These are phyloP conservation scores for Pterocles orientalis DNA, from an alignment of 2,113 vertebrate species.

Conservation along the genomic window DNA sequence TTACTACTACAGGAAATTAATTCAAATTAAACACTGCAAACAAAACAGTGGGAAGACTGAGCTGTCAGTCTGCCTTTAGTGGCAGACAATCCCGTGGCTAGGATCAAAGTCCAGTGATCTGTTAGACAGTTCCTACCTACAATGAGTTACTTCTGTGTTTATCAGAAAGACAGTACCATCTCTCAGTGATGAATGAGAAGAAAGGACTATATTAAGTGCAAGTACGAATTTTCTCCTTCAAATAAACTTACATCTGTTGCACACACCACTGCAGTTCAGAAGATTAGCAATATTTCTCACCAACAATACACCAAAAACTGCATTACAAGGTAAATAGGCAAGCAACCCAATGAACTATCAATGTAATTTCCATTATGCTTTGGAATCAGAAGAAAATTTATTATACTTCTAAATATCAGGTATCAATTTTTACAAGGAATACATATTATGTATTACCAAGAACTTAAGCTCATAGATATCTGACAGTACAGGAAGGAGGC, in stretches of 20 bases:
- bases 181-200: neutral
- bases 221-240: neutral
- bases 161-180: neutral
- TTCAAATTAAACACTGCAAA: conserved; percentile 27
- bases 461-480: neutral
- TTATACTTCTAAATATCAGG: neutral
- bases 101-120: neutral
- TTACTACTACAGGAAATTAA: conserved; percentile 21
- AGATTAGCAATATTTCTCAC: neutral
- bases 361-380: neutral
- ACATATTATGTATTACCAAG: neutral
- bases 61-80: neutral
- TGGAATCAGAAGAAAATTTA: neutral
- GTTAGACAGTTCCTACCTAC: neutral
- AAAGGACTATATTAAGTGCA: neutral
- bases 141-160: neutral
- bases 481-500: neutral
- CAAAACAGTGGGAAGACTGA: neutral
- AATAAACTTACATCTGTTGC: neutral
- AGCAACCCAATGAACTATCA: neutral
- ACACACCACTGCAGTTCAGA: neutral
- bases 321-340: neutral
- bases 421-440: neutral
- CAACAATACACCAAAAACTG: neutral
- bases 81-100: neutral